phyloP scores from a whole-genome alignment of 1,140 invertebrate species.

The Oreohelix idahoensis region DNA sequence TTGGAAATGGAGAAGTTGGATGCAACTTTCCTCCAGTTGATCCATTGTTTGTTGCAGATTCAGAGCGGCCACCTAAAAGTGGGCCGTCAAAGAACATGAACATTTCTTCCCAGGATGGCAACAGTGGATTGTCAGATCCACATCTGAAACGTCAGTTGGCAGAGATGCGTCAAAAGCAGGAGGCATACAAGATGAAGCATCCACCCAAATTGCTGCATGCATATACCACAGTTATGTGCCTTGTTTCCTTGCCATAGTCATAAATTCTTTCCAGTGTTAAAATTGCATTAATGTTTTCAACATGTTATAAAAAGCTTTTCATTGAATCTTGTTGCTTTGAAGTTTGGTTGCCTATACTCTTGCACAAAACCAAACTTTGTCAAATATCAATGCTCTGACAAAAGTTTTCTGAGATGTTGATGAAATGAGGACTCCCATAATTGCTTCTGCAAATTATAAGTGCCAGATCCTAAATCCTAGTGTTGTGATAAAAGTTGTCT shows the following conservation, averaged over 20 bases:
- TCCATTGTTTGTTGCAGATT: not conserved
- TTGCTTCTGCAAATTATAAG: no score
- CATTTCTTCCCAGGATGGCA: no score
- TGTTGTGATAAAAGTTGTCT: no score
- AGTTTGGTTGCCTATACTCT: no score
- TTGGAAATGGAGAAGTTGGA: slow-evolving; percentile 79
- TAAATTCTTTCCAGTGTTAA: not conserved
- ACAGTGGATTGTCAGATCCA: not conserved
- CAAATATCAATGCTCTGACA: no score
- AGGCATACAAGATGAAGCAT: slow-evolving; percentile 34
- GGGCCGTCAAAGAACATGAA: not conserved
- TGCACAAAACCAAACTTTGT: no score
- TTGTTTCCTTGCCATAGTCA: slow-evolving; percentile 57
- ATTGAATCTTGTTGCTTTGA: no score
- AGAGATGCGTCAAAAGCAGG: not conserved
- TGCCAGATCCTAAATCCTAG: no score
- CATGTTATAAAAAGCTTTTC: not conserved
- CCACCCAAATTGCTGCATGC: slow-evolving; percentile 62
- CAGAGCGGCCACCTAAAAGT: not conserved
- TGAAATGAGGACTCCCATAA: no score
- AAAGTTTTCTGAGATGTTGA: no score
- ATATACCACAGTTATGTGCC: slow-evolving; percentile 69
- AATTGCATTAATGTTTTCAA: not conserved
- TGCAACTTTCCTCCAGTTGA: slow-evolving; percentile 66
- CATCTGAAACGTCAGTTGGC: not conserved